phyloP scores from a whole-genome alignment of 2,113 vertebrate genomes.

The Chloebia gouldiae region DNA sequence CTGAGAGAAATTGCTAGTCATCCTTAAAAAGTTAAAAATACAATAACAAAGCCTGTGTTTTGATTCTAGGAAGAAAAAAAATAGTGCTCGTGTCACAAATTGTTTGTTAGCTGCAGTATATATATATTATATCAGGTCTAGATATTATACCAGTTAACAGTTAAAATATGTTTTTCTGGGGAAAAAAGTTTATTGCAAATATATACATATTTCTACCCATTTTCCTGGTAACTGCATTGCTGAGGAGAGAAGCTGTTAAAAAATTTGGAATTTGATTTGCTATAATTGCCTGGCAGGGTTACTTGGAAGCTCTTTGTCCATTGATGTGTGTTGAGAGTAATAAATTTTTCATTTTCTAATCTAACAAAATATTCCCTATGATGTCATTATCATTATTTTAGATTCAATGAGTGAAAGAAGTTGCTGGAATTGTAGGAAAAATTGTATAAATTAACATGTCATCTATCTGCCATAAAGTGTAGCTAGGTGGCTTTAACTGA shows the following conservation, averaged over 20 bases:
- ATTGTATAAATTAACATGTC: not conserved
- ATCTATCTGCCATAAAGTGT: not conserved
- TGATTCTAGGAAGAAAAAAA: not conserved
- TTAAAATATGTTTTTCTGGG: not conserved
- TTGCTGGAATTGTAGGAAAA: not conserved
- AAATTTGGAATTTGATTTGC: not conserved
- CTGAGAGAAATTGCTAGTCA: not conserved
- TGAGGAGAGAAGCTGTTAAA: not conserved
- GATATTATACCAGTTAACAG: not conserved
- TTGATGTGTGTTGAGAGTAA: not conserved
- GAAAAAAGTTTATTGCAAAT: not conserved
- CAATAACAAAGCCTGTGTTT: not conserved
- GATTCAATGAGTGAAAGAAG: not conserved
- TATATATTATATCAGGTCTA: not conserved
- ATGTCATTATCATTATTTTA: not conserved
- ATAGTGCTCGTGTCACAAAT: not conserved
- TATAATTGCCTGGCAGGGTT: not conserved
- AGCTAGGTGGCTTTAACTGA: not conserved
- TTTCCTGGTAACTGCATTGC: not conserved
- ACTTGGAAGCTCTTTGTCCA: not conserved
- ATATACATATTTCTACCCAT: not conserved
- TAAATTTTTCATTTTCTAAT: not conserved
- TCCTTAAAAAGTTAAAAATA: not conserved
- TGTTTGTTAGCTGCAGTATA: not conserved
- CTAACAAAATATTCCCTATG: not conserved